A percentile compares a stretch with the other conserved stretches of the same genome.
Conservation (phyloP, 2,888 invertebrate species). For the Nomada hirtipes region DNA sequence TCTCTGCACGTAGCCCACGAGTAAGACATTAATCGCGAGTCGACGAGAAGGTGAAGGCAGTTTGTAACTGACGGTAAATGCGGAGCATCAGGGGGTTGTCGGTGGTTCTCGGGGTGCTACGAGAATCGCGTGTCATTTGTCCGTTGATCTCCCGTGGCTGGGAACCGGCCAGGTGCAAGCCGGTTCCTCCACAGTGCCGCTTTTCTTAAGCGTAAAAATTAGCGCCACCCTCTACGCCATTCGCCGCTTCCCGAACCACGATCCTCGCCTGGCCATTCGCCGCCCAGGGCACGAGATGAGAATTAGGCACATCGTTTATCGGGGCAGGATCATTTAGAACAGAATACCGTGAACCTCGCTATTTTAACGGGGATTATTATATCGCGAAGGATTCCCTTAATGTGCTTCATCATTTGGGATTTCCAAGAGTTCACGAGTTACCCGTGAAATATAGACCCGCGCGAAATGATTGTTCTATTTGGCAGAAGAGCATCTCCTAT, state of each 20-base stretch:
- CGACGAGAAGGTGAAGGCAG: slow-evolving; percentile 75
- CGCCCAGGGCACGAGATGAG: slow-evolving; percentile 68
- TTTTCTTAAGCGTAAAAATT: slow-evolving; percentile 81
- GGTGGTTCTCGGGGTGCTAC: slow-evolving; percentile 62
- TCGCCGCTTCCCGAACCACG: slow-evolving; percentile 39
- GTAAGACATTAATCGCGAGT: slow-evolving; percentile 82
- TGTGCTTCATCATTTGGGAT: slow-evolving; percentile 48
- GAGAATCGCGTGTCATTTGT: slow-evolving; percentile 84
- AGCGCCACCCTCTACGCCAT: slow-evolving; percentile 72
- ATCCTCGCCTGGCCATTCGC: slow-evolving; percentile 44
- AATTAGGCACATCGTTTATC: slow-evolving; percentile 77
- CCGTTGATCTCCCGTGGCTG: slow-evolving; percentile 82
- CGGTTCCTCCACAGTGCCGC: slow-evolving; percentile 68
- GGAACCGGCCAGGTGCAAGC: slow-evolving; percentile 78
- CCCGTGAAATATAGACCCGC: slow-evolving; percentile 2
- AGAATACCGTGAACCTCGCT: slow-evolving; percentile 49
- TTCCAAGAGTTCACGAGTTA: neutral
- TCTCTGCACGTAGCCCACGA: slow-evolving; percentile 68
- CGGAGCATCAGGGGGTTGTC: slow-evolving; percentile 64
- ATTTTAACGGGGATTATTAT: slow-evolving; percentile 56
- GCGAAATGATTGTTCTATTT: slow-evolving; percentile 1
- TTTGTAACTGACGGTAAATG: slow-evolving; percentile 79
- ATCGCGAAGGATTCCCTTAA: slow-evolving; percentile 46
- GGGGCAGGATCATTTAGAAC: slow-evolving; percentile 64
- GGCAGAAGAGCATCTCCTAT: no score